Conservation (phyloP, 2,888 invertebrate genomes). For the Netelia fuscicornis region DNA sequence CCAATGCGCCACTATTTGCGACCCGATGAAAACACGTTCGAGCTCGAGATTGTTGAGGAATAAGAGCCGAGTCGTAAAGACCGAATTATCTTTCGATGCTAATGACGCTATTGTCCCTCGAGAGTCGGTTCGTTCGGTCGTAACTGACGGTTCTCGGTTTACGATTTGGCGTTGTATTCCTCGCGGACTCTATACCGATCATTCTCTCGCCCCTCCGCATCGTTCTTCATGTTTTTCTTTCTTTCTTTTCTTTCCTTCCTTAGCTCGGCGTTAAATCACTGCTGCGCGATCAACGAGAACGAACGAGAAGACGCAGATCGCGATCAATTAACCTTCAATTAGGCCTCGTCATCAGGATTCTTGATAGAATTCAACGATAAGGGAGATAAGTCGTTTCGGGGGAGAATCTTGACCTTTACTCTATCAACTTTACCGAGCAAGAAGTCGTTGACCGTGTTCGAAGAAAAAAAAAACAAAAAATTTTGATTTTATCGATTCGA, state of each 20-base stretch:
- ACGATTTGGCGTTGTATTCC: background rate
- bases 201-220: background rate
- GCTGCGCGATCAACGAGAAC: background rate
- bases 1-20: background rate
- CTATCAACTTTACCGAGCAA: background rate
- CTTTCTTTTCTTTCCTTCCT: constrained; percentile 24
- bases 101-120: constrained; percentile 47
- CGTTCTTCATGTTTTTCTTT: constrained; percentile 22
- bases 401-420: no score
- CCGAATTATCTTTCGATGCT: constrained; percentile 50
- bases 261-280: constrained; percentile 70
- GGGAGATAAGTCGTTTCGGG: background rate
- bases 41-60: constrained; percentile 11
- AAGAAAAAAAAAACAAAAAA: no score
- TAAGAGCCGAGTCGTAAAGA: constrained; percentile 15
- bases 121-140: background rate
- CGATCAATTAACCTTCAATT: constrained; percentile 75
- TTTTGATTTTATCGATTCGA: no score
- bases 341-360: constrained; percentile 57
- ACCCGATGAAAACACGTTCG: background rate
- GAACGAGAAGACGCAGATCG: background rate
- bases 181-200: background rate
- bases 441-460: background rate
- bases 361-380: constrained; percentile 68
- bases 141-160: background rate